A percentile compares a stretch with the other conserved stretches of the same genome.
Conservation (phyloP, 2,888 invertebrate species). For the Oeneis ivallda region DNA sequence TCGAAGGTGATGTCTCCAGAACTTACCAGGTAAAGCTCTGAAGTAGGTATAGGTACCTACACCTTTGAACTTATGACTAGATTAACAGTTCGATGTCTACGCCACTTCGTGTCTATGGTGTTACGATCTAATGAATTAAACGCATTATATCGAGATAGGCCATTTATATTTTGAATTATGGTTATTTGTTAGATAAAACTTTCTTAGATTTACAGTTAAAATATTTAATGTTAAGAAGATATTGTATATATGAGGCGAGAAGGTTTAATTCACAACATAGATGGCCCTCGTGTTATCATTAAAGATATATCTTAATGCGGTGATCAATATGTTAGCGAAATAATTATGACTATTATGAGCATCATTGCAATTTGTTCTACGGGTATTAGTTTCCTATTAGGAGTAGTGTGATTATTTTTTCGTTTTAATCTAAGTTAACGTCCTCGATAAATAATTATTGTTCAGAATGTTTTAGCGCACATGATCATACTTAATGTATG, state of each 20-base stretch:
- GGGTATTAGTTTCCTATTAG: slow-evolving; percentile 83
- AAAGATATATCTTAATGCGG: slow-evolving; percentile 28
- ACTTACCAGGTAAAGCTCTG: neutral
- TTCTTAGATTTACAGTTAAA: slow-evolving; percentile 44
- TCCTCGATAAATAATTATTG: slow-evolving; percentile 53
- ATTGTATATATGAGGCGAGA: slow-evolving; percentile 57
- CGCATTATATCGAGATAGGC: slow-evolving; percentile 43
- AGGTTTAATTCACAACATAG: slow-evolving; percentile 57
- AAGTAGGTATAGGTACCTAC: too few species aligned
- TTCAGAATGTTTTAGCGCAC: slow-evolving; percentile 69
- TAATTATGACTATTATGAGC: too few species aligned
- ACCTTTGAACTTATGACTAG: neutral
- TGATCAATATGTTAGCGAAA: slow-evolving; percentile 7
- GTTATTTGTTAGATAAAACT: slow-evolving; percentile 44
- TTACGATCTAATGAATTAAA: slow-evolving; percentile 42
- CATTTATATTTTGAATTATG: slow-evolving; percentile 51
- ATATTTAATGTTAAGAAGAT: slow-evolving; percentile 51
- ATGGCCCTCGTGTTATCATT: slow-evolving; percentile 42
- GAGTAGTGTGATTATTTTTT: slow-evolving; percentile 72
- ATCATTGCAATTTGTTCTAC: slow-evolving; percentile 78
- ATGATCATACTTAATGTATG: slow-evolving; percentile 58
- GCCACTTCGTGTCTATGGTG: slow-evolving; percentile 41
- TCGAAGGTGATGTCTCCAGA: too few species aligned
- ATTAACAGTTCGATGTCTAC: slow-evolving; percentile 22
- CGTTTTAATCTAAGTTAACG: slow-evolving; percentile 61